Base-by-base conservation (phyloP, 2,797 vertebrate species). In the Poeciliopsis paucimaculata region DNA sequence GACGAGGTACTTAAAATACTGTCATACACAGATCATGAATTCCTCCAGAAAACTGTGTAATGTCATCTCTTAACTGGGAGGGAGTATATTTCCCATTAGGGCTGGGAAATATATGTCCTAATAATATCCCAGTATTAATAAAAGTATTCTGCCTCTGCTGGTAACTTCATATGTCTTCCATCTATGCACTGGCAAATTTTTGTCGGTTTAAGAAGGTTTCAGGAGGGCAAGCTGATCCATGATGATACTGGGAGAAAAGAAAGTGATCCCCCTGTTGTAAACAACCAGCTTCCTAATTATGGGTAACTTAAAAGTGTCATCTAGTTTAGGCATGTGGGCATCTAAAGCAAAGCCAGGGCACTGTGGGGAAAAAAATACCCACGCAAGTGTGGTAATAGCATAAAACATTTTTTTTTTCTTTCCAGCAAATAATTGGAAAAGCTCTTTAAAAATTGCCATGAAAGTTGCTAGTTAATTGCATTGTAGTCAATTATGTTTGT, bases 121-220 rank as follows among this genome's bases (percentile, higher is more conserved):
- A 34, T 76, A 75, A 49, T 39, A 62, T 78, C 20, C 26, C 66
- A 55, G 49, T 13, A 47, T 70, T 62, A 62, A 72, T 16, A 75
- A 28, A 49, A 75, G 4, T 11, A 45, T 39, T 77, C 36, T 41
- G 62, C 62, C 45, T 28, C 26, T 36, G 0, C 4, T 47, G 23
- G 10, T 39, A 36, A 23, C 45, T 57, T 28, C 45, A 74, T 55
- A 60, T 36, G 62, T 81, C 34, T 49, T 73, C 31, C 71, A 72
- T 70, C 23, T 72, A 64, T 23, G 10, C 13, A 39, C 43, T 39
- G 53, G 7, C 4, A 1, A 3, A 13, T 36, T 0, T 2, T 41
- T 46, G 31, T 1, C 62, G 1, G 6, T 49, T 62, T 45, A 36
- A 75, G 49, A 41, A 34, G 23, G 16, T 23, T 64, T 64, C 2